Percentiles rank a stretch among this genome's conserved stretches.
Conservation (phyloP, 1,140 invertebrate genomes). For the Drosophila mayri region DNA sequence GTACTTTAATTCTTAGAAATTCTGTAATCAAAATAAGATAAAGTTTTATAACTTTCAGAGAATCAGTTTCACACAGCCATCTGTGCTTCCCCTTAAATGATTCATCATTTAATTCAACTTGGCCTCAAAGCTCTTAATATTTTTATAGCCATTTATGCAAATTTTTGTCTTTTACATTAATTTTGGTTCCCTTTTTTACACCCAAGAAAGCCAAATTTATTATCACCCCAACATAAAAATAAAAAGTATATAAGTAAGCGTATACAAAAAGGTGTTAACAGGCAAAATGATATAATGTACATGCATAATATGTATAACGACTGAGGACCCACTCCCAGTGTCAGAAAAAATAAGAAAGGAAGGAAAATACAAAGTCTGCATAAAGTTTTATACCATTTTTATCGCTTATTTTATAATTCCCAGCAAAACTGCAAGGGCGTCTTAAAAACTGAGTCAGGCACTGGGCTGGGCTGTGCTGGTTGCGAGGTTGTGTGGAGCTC, state of each 20-base stretch:
- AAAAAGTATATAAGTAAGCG: conserved; percentile 31
- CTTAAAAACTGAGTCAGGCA: conserved; percentile 57
- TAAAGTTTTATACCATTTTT: conserved; percentile 81
- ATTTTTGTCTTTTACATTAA: conserved; percentile 53
- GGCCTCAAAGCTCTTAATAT: conserved; percentile 27
- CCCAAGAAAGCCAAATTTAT: conserved; percentile 56
- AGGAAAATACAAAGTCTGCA: conserved; percentile 58
- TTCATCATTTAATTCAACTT: conserved; percentile 41
- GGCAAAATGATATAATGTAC: conserved; percentile 67
- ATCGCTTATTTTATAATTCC: conserved; percentile 82
- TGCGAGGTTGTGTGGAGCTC: conserved; percentile 2
- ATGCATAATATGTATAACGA: conserved; percentile 61
- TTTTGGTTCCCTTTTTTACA: conserved; percentile 16
- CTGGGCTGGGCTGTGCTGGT: conserved; percentile 18
- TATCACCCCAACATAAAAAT: conserved; percentile 38
- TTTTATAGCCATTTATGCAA: conserved; percentile 47
- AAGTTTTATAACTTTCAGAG: too few species aligned
- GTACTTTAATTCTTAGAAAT: too few species aligned
- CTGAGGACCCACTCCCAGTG: conserved; percentile 23
- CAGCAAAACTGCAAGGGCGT: conserved; percentile 73
- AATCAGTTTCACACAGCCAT: background rate
- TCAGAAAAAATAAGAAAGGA: conserved; percentile 7
- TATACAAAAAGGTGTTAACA: conserved; percentile 78
- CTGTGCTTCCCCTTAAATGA: conserved; percentile 13
- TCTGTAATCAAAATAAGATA: too few species aligned